Evolutionary conservation across 1,140 invertebrate species (phyloP).

Genomic region (Anastatus disparis): DNA sequence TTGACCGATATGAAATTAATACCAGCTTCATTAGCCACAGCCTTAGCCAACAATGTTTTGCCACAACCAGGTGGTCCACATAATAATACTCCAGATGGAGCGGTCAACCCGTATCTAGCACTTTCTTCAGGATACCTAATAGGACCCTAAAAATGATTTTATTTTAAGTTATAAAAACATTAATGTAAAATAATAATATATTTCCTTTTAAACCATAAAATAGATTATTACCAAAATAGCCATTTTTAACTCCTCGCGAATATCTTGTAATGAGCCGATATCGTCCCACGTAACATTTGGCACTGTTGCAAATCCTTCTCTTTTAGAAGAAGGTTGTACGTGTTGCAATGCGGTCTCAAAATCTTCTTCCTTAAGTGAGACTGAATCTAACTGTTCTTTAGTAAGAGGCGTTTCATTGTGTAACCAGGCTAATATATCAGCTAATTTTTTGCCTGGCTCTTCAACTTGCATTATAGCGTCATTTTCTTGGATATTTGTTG

Average conservation of each 20-base stretch:
- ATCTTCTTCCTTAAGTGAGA: slow-evolving; percentile 79
- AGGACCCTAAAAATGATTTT: slow-evolving; percentile 74
- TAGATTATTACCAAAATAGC: slow-evolving; percentile 83
- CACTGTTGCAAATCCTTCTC: slow-evolving; percentile 97
- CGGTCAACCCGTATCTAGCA: slow-evolving; percentile 78
- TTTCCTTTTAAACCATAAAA: too few relatives aligned
- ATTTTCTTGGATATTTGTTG: background rate
- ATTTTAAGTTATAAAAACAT: background rate
- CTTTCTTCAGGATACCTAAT: slow-evolving; percentile 86
- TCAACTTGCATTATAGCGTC: slow-evolving; percentile 9
- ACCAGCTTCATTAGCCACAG: slow-evolving; percentile 94
- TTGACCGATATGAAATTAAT: slow-evolving; percentile 98
- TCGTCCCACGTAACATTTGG: slow-evolving; percentile 98
- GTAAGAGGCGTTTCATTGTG: slow-evolving; percentile 69
- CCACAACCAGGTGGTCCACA: slow-evolving; percentile 96
- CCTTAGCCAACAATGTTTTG: slow-evolving; percentile 93
- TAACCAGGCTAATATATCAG: slow-evolving; percentile 68
- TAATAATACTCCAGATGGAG: slow-evolving; percentile 88
- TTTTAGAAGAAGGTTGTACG: slow-evolving; percentile 92
- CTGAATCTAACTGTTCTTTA: slow-evolving; percentile 69
- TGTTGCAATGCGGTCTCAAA: slow-evolving; percentile 82
- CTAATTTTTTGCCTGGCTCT: slow-evolving; percentile 41
- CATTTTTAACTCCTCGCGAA: slow-evolving; percentile 89
- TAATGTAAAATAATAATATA: too few relatives aligned
- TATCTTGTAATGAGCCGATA: slow-evolving; percentile 89